Conservation (phyloP, 2,797 vertebrate genomes). For the Molossus alvarezi region DNA sequence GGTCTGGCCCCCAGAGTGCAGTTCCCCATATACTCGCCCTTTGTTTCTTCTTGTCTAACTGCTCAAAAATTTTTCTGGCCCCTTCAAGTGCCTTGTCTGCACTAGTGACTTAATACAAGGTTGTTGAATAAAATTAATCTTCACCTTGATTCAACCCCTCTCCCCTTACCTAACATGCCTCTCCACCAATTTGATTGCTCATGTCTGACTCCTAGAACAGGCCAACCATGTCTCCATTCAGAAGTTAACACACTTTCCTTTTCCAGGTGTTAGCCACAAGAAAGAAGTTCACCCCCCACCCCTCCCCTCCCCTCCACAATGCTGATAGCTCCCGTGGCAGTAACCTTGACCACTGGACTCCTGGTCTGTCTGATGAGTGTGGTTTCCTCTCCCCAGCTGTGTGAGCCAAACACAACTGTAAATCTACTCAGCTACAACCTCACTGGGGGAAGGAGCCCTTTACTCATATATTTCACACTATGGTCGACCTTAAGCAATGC, state of each 20-base stretch:
- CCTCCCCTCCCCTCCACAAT: rapidly evolving
- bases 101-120: background rate
- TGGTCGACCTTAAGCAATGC: background rate
- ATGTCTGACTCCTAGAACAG: background rate
- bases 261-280: background rate
- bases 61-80: background rate
- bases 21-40: background rate
- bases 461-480: rapidly evolving
- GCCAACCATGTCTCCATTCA: background rate
- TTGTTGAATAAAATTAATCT: background rate
- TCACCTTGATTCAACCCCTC: background rate
- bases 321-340: background rate
- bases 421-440: background rate
- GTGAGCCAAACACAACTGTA: background rate
- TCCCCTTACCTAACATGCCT: background rate
- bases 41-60: background rate
- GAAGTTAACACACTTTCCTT: background rate
- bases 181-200: background rate
- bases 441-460: background rate
- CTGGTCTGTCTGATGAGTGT: background rate
- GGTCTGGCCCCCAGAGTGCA: background rate
- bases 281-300: too few species aligned
- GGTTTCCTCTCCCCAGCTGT: background rate
- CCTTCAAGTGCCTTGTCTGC: background rate
- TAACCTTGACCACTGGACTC: background rate